These are phyloP conservation scores for Palythoa grandis DNA, from an alignment of 92 coral and sea anemone genomes.

Conservation along the genomic window DNA sequence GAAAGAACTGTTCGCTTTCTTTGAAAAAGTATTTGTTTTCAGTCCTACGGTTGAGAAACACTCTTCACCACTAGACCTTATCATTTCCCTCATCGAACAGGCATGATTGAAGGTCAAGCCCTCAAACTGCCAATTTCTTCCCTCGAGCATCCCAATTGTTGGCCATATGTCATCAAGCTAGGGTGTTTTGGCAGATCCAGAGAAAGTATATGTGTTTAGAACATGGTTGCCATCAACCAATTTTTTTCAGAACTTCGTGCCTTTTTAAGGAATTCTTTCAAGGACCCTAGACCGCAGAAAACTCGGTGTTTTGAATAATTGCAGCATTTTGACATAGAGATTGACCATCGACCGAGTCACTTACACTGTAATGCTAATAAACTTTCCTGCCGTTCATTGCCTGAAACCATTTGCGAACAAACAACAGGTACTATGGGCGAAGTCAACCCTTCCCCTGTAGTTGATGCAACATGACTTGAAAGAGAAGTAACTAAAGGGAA, in stretches of 20 bases:
- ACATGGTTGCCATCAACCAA: slow-evolving; percentile 45
- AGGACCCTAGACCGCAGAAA: slow-evolving; percentile 20
- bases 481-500: too few species aligned
- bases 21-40: slow-evolving; percentile 55
- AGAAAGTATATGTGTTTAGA: slow-evolving; percentile 47
- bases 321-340: slow-evolving; percentile 38
- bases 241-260: slow-evolving; percentile 37
- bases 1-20: slow-evolving; percentile 49
- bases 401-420: too few species aligned
- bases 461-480: too few species aligned
- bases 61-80: slow-evolving; percentile 35
- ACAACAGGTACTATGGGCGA: too few species aligned
- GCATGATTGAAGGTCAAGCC: slow-evolving; percentile 58
- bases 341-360: slow-evolving; percentile 43
- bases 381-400: slow-evolving; percentile 35
- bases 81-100: slow-evolving; percentile 41
- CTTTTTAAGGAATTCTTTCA: slow-evolving; percentile 31
- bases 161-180: slow-evolving; percentile 48
- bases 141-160: slow-evolving; percentile 20
- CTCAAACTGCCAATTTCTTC: slow-evolving; percentile 44
- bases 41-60: slow-evolving; percentile 43
- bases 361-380: slow-evolving; percentile 42
- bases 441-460: too few species aligned
- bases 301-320: neutral
- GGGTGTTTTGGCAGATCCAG: slow-evolving; percentile 62